A percentile compares a stretch with the other conserved stretches of the same genome.
Evolutionary conservation across 37 sponge, comb jelly and placozoan species (phyloP).

Genomic region (Eunapius fragilis): DNA sequence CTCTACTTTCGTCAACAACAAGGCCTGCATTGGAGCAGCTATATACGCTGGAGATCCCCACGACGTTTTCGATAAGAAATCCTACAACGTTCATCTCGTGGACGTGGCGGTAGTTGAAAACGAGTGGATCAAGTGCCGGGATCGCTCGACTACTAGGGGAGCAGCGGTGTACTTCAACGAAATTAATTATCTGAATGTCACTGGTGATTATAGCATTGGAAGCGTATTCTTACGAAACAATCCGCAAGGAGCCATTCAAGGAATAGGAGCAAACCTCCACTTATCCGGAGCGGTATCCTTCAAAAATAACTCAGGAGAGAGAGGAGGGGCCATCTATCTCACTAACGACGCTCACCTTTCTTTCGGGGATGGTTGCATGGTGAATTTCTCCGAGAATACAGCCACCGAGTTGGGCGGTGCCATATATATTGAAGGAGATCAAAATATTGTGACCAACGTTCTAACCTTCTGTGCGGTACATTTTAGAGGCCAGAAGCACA

Average conservation of each 20-base stretch:
- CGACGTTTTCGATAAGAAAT: too few species aligned
- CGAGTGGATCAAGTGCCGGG: background rate
- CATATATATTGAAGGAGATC: slow-evolving; percentile 22
- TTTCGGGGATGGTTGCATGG: slow-evolving; percentile 12
- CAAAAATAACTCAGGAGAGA: slow-evolving; percentile 7
- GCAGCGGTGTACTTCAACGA: slow-evolving; percentile 12
- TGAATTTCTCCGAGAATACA: slow-evolving; percentile 7
- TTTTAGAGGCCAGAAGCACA: background rate
- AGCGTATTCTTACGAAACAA: slow-evolving; percentile 10
- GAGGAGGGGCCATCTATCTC: slow-evolving; percentile 30
- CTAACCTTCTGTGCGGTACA: background rate
- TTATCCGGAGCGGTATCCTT: slow-evolving; percentile 21
- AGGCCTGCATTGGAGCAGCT: too few species aligned
- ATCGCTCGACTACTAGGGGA: background rate
- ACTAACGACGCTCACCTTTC: slow-evolving; percentile 18
- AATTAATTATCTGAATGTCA: too few species aligned
- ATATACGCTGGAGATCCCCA: too few species aligned
- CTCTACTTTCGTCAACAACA: too few species aligned
- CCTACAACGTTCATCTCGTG: background rate
- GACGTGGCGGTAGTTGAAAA: background rate
- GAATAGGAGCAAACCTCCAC: slow-evolving; percentile 1
- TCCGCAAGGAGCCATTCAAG: slow-evolving; percentile 11
- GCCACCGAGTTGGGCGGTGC: slow-evolving; percentile 24
- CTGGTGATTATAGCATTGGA: background rate
- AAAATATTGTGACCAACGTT: background rate